Percentiles rank a stretch among this genome's conserved stretches.
Evolutionary conservation across 2,797 vertebrate genomes (phyloP).

Genomic region (Fistularia tabacaria): DNA sequence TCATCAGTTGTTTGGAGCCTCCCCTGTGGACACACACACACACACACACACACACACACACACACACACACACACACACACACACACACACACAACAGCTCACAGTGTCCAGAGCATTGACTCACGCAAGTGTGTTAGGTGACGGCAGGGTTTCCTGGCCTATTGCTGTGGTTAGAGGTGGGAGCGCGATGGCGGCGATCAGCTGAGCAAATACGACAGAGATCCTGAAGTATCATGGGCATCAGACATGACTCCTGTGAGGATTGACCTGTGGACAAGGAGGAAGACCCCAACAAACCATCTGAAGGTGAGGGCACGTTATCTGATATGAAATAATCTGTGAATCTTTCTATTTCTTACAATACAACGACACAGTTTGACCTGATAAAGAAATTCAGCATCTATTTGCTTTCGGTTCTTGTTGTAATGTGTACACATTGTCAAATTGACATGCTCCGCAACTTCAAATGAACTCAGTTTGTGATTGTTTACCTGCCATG

Average conservation of each 20-base stretch:
- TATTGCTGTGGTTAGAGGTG: conserved; percentile 14
- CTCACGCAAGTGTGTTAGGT: conserved; percentile 43
- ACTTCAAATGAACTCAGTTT: too few relatives aligned
- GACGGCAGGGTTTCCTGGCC: conserved; percentile 49
- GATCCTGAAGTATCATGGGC: conserved; percentile 36
- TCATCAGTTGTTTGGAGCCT: not conserved
- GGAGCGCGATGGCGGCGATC: conserved; percentile 13
- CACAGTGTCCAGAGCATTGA: conserved; percentile 43
- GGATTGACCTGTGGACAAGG: conserved; percentile 14
- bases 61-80: conserved; percentile 19
- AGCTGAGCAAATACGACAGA: not conserved
- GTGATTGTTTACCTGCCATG: too few relatives aligned
- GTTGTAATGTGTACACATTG: too few relatives aligned
- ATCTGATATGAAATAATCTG: too few relatives aligned
- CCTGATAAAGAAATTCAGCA: too few relatives aligned
- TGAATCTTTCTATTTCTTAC: too few relatives aligned
- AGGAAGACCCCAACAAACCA: conserved; percentile 9
- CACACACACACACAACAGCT: conserved; percentile 25
- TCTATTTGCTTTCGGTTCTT: too few relatives aligned
- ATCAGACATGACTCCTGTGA: conserved; percentile 50
- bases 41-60: conserved; percentile 16
- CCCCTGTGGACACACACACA: conserved; percentile 10
- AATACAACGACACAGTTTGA: too few relatives aligned
- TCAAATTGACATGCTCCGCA: too few relatives aligned
- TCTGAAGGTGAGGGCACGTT: conserved; percentile 8